These are phyloP conservation scores for Melanostoma mellinum DNA, from an alignment of 2,888 invertebrate species.

Conservation along the genomic window DNA sequence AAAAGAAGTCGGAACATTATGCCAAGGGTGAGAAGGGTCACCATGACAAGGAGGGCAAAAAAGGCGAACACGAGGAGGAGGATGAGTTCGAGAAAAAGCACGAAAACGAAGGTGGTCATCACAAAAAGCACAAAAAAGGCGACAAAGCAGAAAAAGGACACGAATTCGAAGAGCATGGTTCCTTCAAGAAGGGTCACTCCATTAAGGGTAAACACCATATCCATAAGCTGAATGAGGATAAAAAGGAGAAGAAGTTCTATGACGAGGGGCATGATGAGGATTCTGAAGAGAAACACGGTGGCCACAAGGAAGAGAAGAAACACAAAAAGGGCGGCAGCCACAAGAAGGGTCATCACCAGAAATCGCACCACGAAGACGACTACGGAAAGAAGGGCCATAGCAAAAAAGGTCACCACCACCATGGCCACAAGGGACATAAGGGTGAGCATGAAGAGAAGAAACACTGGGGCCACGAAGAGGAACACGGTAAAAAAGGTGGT, in stretches of 20 bases:
- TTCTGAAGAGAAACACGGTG: conserved; percentile 91
- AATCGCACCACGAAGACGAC: conserved; percentile 89
- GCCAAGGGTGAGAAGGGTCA: conserved; percentile 88
- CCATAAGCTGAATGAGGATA: conserved; percentile 92
- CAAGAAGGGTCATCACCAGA: conserved; percentile 91
- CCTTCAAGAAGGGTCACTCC: conserved; percentile 92
- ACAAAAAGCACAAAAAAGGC: conserved; percentile 83
- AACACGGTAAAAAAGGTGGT: conserved; percentile 91
- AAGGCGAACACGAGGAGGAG: conserved; percentile 83
- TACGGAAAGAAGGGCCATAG: conserved; percentile 91
- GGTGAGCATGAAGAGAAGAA: conserved; percentile 89
- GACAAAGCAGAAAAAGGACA: conserved; percentile 83
- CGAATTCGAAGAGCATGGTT: conserved; percentile 84
- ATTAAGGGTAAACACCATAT: conserved; percentile 93
- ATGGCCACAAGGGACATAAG: conserved; percentile 91
- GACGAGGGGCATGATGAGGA: conserved; percentile 92
- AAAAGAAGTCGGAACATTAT: conserved; percentile 87
- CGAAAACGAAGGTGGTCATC: conserved; percentile 82
- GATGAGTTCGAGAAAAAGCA: conserved; percentile 83
- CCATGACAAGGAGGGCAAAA: conserved; percentile 86
- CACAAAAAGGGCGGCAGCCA: conserved; percentile 91
- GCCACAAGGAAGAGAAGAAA: conserved; percentile 90
- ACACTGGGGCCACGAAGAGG: conserved; percentile 88
- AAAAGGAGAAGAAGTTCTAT: conserved; percentile 93
- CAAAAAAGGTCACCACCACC: conserved; percentile 91